Conservation (phyloP, 2,888 invertebrate species). For the Invenusta paracnida region DNA sequence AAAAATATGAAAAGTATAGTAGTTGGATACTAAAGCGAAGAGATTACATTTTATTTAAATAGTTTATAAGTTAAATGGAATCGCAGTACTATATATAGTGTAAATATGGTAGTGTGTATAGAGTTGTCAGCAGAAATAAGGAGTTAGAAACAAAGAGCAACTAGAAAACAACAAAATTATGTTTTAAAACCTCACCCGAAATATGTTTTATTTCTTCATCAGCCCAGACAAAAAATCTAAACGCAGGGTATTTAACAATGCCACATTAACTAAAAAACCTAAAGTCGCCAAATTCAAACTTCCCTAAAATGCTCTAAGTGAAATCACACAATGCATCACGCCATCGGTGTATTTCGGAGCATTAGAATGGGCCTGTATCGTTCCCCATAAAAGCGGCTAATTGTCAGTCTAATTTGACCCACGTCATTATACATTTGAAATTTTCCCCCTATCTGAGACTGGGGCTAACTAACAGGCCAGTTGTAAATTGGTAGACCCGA, state of each 20-base stretch:
- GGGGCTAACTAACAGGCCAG: not conserved
- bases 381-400: not conserved
- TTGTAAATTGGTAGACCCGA: not conserved
- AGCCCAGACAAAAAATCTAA: not conserved
- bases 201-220: not conserved
- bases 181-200: not conserved
- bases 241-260: not conserved
- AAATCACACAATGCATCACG: not conserved
- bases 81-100: too few species aligned
- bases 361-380: not conserved
- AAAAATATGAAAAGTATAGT: too few species aligned
- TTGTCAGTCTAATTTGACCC: not conserved
- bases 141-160: not conserved
- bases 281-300: not conserved
- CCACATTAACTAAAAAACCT: not conserved
- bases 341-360: not conserved
- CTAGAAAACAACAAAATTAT: not conserved
- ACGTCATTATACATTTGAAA: not conserved
- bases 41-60: not conserved
- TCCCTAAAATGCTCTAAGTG: not conserved
- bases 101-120: too few species aligned
- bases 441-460: not conserved
- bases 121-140: too few species aligned
- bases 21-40: not conserved
- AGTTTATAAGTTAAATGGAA: not conserved